A percentile compares a stretch with the other conserved stretches of the same genome.
phyloP scores from a whole-genome alignment of 2,888 invertebrate genomes.

The Aradus depressus region DNA sequence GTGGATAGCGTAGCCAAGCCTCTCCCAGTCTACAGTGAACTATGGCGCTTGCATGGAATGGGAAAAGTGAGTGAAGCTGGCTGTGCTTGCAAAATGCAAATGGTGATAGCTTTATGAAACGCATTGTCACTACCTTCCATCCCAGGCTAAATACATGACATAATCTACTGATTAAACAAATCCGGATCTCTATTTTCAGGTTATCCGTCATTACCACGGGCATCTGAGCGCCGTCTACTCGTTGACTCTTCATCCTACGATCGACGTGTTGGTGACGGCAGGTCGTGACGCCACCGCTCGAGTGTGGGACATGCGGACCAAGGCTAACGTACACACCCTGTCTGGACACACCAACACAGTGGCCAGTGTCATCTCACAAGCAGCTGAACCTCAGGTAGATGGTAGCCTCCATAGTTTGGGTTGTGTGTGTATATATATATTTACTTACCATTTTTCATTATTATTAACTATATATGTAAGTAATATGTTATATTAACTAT shows the following conservation, averaged over 20 bases:
- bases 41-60: too few relatives aligned
- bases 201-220: slow-evolving; percentile 96
- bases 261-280: slow-evolving; percentile 87
- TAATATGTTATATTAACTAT: background rate
- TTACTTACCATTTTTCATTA: background rate
- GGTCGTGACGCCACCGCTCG: slow-evolving; percentile 93
- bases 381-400: slow-evolving; percentile 76
- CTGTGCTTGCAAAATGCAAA: too few relatives aligned
- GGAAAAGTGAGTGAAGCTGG: too few relatives aligned
- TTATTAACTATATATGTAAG: background rate
- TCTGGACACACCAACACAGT: slow-evolving; percentile 95
- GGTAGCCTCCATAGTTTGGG: too few relatives aligned
- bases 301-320: slow-evolving; percentile 98
- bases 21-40: too few relatives aligned
- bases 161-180: too few relatives aligned
- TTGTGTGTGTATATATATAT: background rate
- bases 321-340: slow-evolving; percentile 94
- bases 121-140: too few relatives aligned
- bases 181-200: slow-evolving; percentile 44
- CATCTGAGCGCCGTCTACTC: slow-evolving; percentile 95
- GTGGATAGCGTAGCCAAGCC: too few relatives aligned
- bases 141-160: too few relatives aligned
- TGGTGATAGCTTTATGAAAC: too few relatives aligned
- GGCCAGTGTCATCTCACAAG: slow-evolving; percentile 85
- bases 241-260: slow-evolving; percentile 83